Base-by-base conservation (phyloP, 2,888 invertebrate genomes). In the Xanthorhoe spadicearia region DNA sequence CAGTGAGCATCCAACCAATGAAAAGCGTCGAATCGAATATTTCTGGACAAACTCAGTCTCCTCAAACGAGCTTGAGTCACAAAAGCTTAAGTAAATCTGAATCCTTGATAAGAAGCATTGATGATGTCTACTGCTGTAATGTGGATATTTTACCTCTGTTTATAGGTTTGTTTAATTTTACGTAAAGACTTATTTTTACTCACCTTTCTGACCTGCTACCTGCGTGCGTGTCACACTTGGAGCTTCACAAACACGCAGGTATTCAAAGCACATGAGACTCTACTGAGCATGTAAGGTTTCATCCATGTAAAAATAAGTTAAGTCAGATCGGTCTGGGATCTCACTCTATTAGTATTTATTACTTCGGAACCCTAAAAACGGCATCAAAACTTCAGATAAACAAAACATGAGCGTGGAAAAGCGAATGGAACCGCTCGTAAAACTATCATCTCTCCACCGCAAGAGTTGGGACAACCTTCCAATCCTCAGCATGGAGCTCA, bases 381-480 rank as follows among this genome's bases (percentile, higher is more conserved):
- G 15, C 15, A 32, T 32, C 5, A 53, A 52, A 60, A 18, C 35
- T 38, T 15, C 19, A 92, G 92, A 81, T 10, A 75, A 74, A 63
- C 74, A 86, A 51, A 82, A 79, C 75, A 75, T 88, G 59, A 71
- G 62, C 15, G 66, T 90, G 0, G 82, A 77, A 61, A 87, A 87
- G 74, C 85, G 90, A 5, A 77, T 93, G 84, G 84, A 90, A 63
- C 91, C 89, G 2, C 76, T 83, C 55, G 57, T 79, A 2, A 61
- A 69, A n/a, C 84, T 79, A 0, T 67, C 84, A 0, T 64, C 77
- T 4, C 68, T 87, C 13, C 61, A 74, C 0, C 72, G 76, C 3
- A 87, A 86, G 62, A 93, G 93, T 72, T 93, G 90, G 90, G 85
- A 88, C 54, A 90, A 87, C 61, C 80, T 92, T 1, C 93, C 92